Evolutionary conservation across 2,797 vertebrate genomes (phyloP).

Genomic region (Etheostoma perlongum): DNA sequence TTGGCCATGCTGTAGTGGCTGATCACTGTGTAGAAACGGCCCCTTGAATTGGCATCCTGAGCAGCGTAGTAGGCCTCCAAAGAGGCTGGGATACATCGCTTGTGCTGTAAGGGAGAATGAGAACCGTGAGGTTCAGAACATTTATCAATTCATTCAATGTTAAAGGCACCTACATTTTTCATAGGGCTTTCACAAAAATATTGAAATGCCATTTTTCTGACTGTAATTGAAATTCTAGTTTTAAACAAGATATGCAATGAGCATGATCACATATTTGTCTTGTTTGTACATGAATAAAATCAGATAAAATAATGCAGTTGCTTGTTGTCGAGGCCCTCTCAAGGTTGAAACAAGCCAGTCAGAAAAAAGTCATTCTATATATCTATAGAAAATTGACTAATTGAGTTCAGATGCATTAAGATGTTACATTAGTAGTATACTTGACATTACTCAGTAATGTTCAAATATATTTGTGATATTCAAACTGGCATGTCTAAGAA

Average conservation of each 20-base stretch:
- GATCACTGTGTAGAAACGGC: conserved; percentile 98
- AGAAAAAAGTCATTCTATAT: no score
- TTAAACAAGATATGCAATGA: not conserved
- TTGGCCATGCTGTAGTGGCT: conserved; percentile 99
- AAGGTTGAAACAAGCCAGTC: no score
- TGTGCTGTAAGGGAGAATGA: conserved; percentile 87
- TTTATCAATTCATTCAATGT: not conserved
- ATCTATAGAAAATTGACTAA: no score
- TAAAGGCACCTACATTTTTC: not conserved
- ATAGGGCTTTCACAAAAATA: not conserved
- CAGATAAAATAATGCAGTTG: not conserved
- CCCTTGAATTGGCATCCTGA: conserved; percentile 95
- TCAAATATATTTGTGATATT: not conserved
- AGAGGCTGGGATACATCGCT: conserved; percentile 97
- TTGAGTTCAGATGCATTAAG: no score
- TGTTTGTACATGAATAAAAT: not conserved
- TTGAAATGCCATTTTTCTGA: not conserved
- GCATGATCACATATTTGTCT: not conserved
- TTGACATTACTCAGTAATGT: no score
- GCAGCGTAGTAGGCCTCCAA: conserved; percentile 97
- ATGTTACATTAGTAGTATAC: no score
- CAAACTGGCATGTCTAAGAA: not conserved
- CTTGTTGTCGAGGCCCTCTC: not conserved
- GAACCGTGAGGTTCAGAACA: not conserved
- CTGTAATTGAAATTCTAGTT: no score